Percentiles rank a stretch among this genome's conserved stretches.
Evolutionary conservation across 2,888 invertebrate species (phyloP).

Genomic region (Cecidostiba fungosa): DNA sequence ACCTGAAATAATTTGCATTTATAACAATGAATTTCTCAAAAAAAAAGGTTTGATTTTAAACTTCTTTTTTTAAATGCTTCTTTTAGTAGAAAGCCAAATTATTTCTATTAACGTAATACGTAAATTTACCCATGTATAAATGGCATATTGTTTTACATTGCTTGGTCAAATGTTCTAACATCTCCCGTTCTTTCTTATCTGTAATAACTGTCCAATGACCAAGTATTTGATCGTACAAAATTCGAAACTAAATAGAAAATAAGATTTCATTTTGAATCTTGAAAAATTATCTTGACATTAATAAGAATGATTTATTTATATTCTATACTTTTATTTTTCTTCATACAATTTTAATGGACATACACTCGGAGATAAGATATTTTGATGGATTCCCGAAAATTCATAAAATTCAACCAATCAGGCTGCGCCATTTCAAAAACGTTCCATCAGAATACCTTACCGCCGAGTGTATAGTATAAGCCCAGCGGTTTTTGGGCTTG

Average conservation of each 20-base stretch:
- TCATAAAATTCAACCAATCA: too few species aligned
- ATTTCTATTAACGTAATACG: neutral
- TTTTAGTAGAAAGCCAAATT: too few species aligned
- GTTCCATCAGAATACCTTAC: too few species aligned
- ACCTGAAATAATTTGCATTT: neutral
- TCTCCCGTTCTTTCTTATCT: neutral
- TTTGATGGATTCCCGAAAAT: too few species aligned
- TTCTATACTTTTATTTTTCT: too few species aligned
- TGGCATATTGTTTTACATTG: neutral
- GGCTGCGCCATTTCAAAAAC: too few species aligned
- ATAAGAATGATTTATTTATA: neutral
- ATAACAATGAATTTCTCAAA: neutral
- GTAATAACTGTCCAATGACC: neutral
- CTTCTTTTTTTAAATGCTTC: too few species aligned
- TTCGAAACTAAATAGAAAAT: neutral
- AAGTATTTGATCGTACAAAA: neutral
- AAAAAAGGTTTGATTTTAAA: too few species aligned
- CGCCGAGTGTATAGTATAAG: too few species aligned
- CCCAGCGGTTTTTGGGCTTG: too few species aligned
- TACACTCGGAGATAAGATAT: too few species aligned
- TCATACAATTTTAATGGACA: neutral
- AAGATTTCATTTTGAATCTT: neutral
- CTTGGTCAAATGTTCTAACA: neutral
- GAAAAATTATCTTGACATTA: neutral
- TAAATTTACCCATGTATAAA: neutral